phyloP scores from a whole-genome alignment of 2,888 invertebrate species.

The Synanthedon vespiformis region DNA sequence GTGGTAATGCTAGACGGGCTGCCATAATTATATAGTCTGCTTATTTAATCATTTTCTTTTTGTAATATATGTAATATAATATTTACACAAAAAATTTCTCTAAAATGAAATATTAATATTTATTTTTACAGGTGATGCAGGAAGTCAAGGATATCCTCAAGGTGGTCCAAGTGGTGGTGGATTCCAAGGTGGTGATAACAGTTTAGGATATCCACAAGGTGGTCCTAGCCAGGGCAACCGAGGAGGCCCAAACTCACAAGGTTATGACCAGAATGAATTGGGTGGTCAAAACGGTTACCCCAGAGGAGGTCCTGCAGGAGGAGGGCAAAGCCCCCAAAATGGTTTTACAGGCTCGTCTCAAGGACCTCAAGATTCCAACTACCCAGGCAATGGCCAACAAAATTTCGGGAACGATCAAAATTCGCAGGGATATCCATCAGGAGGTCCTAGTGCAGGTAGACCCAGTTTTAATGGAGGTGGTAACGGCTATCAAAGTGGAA shows the following conservation, averaged over 20 bases:
- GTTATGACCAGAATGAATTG: slow-evolving; percentile 3
- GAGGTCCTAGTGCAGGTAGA: slow-evolving; percentile 4
- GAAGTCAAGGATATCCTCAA: slow-evolving; percentile 10
- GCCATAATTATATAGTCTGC: no score
- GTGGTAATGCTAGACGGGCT: no score
- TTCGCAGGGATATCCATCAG: slow-evolving; percentile 4
- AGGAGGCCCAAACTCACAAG: slow-evolving; percentile 10
- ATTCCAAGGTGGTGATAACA: slow-evolving; percentile 19
- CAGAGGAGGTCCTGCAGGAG: slow-evolving; percentile 6
- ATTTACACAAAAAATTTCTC: no score
- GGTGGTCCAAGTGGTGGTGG: slow-evolving; percentile 16
- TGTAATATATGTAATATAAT: no score
- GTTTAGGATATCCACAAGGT: slow-evolving; percentile 18
- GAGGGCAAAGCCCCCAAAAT: not conserved
- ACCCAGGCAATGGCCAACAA: not conserved
- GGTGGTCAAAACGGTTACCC: slow-evolving; percentile 7
- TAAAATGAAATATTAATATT: not conserved
- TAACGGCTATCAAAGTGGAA: slow-evolving; percentile 10
- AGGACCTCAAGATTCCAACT: not conserved
- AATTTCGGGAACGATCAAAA: not conserved
- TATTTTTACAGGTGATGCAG: not conserved
- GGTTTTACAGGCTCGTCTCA: not conserved
- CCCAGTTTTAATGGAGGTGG: slow-evolving; percentile 6
- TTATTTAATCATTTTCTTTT: no score
- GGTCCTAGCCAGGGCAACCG: slow-evolving; percentile 6